These are phyloP conservation scores for Anolis apletophallus DNA, from an alignment of 2,797 vertebrate species.

Conservation along the genomic window DNA sequence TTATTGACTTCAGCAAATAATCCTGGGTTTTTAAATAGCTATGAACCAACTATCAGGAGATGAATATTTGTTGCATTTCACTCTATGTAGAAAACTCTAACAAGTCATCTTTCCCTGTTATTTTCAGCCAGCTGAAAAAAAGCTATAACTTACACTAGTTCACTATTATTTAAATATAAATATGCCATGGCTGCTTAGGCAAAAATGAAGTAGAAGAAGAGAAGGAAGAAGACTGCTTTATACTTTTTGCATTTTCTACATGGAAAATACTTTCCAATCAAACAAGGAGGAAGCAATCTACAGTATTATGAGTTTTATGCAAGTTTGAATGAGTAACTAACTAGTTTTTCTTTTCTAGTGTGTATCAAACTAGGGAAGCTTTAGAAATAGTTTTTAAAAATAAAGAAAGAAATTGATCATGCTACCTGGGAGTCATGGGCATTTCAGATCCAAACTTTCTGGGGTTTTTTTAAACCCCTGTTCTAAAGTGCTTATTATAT, in stretches of 20 bases:
- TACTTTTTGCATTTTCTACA: not conserved
- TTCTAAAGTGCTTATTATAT: not conserved
- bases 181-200: not conserved
- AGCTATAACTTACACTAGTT: not conserved
- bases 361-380: not conserved
- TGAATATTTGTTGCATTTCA: not conserved
- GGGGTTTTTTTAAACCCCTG: too few relatives aligned
- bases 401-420: too few relatives aligned
- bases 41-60: slow-evolving; percentile 9
- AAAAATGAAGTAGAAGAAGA: not conserved
- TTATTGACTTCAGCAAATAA: not conserved
- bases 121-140: not conserved
- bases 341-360: not conserved
- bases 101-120: not conserved
- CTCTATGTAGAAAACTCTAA: not conserved
- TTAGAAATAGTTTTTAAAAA: too few relatives aligned
- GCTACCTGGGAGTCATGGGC: too few relatives aligned
- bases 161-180: not conserved
- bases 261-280: not conserved
- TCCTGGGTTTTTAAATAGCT: slow-evolving; percentile 25
- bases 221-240: not conserved
- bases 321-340: not conserved
- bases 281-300: not conserved
- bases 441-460: too few relatives aligned
- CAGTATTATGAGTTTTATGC: not conserved